Evolutionary conservation across 2,888 invertebrate species (phyloP).

Genomic region (Rhamnusium bicolor): DNA sequence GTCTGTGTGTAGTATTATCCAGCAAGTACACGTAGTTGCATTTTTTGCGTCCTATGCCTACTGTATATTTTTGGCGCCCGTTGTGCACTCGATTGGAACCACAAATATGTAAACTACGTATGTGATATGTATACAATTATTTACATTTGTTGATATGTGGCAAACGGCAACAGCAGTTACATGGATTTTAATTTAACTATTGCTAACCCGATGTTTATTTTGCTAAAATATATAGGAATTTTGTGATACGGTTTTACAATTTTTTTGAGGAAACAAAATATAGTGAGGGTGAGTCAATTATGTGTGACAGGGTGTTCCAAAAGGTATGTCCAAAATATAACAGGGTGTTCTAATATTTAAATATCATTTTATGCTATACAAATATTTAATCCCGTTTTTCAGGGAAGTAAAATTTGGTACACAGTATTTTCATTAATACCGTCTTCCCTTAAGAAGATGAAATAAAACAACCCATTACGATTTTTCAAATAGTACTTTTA

Average conservation of each 20-base stretch:
- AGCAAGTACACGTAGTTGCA: conserved; percentile 33
- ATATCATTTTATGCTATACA: too few species aligned
- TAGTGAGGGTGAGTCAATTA: neutral
- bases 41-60: conserved; percentile 52
- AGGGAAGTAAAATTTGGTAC: too few species aligned
- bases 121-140: conserved; percentile 9
- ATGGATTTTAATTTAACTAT: neutral
- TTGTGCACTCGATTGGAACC: conserved; percentile 54
- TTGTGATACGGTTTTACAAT: neutral
- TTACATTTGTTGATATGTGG: conserved; percentile 15
- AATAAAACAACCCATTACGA: too few species aligned
- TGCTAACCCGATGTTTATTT: neutral
- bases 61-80: conserved; percentile 56
- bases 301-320: neutral
- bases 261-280: neutral
- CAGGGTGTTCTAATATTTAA: neutral
- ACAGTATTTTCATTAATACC: too few species aligned
- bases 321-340: neutral
- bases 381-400: too few species aligned
- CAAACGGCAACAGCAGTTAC: neutral
- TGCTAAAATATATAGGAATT: neutral
- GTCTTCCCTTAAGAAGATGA: too few species aligned
- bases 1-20: conserved; percentile 55
- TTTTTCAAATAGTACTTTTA: too few species aligned
- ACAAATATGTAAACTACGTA: conserved; percentile 33